Evolutionary conservation across 1,140 invertebrate species (phyloP).

Genomic region (Lucilia sericata): DNA sequence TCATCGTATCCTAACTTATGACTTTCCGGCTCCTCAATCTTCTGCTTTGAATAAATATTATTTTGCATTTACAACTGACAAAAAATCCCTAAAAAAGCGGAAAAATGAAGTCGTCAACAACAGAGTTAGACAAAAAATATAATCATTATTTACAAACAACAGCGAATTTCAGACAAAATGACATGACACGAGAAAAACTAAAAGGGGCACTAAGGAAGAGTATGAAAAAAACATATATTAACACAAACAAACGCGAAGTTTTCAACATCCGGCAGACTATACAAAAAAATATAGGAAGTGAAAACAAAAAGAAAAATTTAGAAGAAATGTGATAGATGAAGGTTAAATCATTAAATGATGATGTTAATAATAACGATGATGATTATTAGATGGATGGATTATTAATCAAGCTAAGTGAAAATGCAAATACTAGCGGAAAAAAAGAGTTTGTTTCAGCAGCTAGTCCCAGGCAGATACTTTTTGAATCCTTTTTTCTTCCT

Average conservation of each 20-base stretch:
- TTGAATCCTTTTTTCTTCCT: background rate
- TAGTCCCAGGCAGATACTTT: background rate
- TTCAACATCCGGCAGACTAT: background rate
- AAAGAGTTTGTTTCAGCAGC: too few relatives aligned
- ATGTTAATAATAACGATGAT: background rate
- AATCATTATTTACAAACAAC: slow-evolving; percentile 25
- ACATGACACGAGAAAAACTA: background rate
- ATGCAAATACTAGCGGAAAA: background rate
- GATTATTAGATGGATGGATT: slow-evolving; percentile 8
- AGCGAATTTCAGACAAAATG: slow-evolving; percentile 9
- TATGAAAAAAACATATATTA: background rate
- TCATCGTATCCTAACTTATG: background rate
- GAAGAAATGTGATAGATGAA: background rate
- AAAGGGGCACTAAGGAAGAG: background rate
- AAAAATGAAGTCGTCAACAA: slow-evolving; percentile 8
- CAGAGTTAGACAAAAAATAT: background rate
- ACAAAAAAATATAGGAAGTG: background rate
- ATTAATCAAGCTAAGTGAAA: slow-evolving; percentile 18
- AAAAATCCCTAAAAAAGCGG: background rate
- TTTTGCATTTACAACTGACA: background rate
- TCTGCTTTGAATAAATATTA: background rate
- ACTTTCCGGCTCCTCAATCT: background rate
- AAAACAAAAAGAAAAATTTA: background rate
- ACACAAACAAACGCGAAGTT: background rate
- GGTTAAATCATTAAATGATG: background rate